phyloP scores from a whole-genome alignment of 2,113 vertebrate species.

The Lutjanus erythropterus region DNA sequence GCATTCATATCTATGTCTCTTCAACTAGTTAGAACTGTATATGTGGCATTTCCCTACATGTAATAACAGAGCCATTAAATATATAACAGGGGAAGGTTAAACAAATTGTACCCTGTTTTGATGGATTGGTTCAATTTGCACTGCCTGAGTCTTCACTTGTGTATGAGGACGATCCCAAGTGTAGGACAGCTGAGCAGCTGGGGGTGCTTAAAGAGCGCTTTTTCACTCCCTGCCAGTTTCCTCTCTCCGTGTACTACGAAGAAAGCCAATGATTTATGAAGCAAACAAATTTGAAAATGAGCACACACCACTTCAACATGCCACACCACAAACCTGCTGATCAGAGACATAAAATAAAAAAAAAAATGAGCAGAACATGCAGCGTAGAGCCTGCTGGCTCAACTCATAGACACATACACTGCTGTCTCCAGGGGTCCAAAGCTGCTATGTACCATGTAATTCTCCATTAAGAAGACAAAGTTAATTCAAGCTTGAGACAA shows the following conservation, averaged over 20 bases:
- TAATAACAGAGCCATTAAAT: constrained; percentile 65
- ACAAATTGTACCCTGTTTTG: constrained; percentile 61
- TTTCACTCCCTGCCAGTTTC: constrained; percentile 72
- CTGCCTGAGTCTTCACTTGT: constrained; percentile 55
- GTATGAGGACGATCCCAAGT: constrained; percentile 46
- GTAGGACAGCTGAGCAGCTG: constrained; percentile 70
- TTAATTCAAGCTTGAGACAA: constrained; percentile 59
- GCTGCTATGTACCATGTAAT: constrained; percentile 39
- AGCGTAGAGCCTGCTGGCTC: constrained; percentile 31
- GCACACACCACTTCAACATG: constrained; percentile 57
- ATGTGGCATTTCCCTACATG: constrained; percentile 44
- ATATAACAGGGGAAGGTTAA: constrained; percentile 59
- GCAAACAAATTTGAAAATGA: constrained; percentile 78
- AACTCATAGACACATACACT: constrained; percentile 45
- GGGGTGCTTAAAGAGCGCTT: constrained; percentile 67
- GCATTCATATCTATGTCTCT: constrained; percentile 28
- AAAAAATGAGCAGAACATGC: constrained; percentile 52
- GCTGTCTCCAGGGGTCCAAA: constrained; percentile 26
- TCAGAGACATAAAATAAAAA: no score
- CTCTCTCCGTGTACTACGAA: constrained; percentile 41
- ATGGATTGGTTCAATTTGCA: constrained; percentile 73
- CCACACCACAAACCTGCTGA: constrained; percentile 71
- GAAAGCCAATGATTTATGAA: constrained; percentile 77
- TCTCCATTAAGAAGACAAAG: constrained; percentile 42
- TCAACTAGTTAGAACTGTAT: constrained; percentile 34